Percentiles rank a stretch among this genome's conserved stretches.
These are phyloP conservation scores for Strongylocentrotus purpuratus DNA, from an alignment of 35 echinoderm and acorn worm genomes.

Conservation along the genomic window DNA sequence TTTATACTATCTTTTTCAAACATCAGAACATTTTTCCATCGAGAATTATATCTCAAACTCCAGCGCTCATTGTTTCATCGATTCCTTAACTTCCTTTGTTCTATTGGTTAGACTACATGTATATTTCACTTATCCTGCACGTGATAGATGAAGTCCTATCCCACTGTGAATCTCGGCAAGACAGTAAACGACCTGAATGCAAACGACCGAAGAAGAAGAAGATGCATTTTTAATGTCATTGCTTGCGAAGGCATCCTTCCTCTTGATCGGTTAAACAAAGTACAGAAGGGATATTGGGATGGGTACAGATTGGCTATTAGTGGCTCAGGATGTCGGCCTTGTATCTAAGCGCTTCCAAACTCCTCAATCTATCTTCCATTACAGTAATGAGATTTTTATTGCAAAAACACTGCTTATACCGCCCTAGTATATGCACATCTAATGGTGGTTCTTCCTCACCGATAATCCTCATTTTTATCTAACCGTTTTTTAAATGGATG, in stretches of 20 bases:
- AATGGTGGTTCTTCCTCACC: neutral
- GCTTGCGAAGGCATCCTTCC: no score
- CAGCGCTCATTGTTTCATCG: no score
- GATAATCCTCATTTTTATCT: slow-evolving; percentile 9
- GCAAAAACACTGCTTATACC: neutral
- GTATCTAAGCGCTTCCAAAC: neutral
- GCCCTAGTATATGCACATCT: neutral
- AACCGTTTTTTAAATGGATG: neutral
- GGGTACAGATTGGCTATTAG: neutral
- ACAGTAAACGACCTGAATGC: neutral
- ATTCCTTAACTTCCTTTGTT: no score
- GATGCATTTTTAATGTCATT: neutral
- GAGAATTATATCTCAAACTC: no score
- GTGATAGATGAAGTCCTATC: neutral
- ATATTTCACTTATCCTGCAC: neutral
- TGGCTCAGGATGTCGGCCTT: neutral
- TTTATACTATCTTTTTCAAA: no score
- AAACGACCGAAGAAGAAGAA: neutral
- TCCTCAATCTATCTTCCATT: neutral
- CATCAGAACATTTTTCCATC: no score
- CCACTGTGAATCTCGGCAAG: neutral
- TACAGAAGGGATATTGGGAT: neutral
- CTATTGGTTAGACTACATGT: no score
- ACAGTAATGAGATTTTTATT: slow-evolving; percentile 1
- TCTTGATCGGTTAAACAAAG: no score